Conservation (phyloP, 1,140 invertebrate species). For the Rhopalosiphum maidis region DNA sequence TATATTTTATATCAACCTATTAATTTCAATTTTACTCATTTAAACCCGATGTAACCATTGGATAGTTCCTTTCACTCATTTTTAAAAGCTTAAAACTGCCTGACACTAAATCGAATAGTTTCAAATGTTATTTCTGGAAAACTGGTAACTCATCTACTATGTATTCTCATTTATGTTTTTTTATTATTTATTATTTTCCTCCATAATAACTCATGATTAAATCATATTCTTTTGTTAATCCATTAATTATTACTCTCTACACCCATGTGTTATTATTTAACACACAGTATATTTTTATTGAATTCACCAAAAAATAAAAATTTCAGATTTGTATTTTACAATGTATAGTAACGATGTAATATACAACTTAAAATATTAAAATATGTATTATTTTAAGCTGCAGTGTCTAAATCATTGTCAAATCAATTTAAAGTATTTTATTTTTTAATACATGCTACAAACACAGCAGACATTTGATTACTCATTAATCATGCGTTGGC, state of each 20-base stretch:
- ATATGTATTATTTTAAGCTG: too few species aligned
- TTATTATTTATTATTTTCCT: neutral
- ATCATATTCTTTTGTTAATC: neutral
- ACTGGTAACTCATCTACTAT: neutral
- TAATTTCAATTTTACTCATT: neutral
- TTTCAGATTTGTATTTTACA: neutral
- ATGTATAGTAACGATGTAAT: neutral
- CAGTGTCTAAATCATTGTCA: too few species aligned
- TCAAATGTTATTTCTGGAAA: neutral
- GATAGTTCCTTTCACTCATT: neutral
- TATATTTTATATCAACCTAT: neutral
- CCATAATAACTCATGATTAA: neutral
- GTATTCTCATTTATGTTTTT: neutral
- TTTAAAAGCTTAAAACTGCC: neutral
- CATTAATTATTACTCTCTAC: too few species aligned
- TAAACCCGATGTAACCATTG: neutral
- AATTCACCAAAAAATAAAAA: neutral
- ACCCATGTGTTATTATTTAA: too few species aligned
- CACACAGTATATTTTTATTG: too few species aligned
- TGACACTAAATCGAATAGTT: neutral
- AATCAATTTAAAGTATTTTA: too few species aligned
- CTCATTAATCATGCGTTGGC: neutral
- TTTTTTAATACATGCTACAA: too few species aligned
- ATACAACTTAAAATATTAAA: too few species aligned
- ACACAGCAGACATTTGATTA: neutral